phyloP scores from a whole-genome alignment of 2,113 vertebrate genomes.

The Tinamus guttatus region DNA sequence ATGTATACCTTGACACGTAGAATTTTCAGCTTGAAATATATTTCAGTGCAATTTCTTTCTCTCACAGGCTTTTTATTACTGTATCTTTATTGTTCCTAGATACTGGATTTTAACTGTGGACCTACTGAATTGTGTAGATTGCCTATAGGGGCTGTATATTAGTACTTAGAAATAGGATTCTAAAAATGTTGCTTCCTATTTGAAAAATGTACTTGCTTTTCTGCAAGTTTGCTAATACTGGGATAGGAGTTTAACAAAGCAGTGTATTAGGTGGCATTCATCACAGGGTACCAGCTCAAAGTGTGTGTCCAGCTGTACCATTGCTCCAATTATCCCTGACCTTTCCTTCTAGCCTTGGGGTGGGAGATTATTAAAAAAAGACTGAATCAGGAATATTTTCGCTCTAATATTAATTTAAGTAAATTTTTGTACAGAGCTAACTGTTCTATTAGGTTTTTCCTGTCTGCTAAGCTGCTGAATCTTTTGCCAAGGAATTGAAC shows the following conservation, averaged over 20 bases:
- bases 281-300: constrained; percentile 32
- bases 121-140: not conserved
- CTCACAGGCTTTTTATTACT: not conserved
- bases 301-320: constrained; percentile 22
- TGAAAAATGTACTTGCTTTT: not conserved
- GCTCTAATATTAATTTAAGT: constrained; percentile 68
- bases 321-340: constrained; percentile 72
- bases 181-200: not conserved
- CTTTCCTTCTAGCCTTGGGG: constrained; percentile 65
- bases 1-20: not conserved
- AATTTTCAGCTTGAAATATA: not conserved
- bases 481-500: constrained; percentile 54
- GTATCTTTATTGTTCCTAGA: not conserved
- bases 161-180: not conserved
- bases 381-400: constrained; percentile 65
- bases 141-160: not conserved
- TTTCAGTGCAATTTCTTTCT: not conserved
- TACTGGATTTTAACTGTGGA: not conserved
- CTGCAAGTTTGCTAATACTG: not conserved
- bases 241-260: not conserved
- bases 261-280: not conserved
- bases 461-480: constrained; percentile 29
- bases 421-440: constrained; percentile 55
- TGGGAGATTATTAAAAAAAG: constrained; percentile 60
- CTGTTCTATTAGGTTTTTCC: not conserved